A percentile compares a stretch with the other conserved stretches of the same genome.
Evolutionary conservation across 2,888 invertebrate species (phyloP).

Genomic region (Philereme transversata): DNA sequence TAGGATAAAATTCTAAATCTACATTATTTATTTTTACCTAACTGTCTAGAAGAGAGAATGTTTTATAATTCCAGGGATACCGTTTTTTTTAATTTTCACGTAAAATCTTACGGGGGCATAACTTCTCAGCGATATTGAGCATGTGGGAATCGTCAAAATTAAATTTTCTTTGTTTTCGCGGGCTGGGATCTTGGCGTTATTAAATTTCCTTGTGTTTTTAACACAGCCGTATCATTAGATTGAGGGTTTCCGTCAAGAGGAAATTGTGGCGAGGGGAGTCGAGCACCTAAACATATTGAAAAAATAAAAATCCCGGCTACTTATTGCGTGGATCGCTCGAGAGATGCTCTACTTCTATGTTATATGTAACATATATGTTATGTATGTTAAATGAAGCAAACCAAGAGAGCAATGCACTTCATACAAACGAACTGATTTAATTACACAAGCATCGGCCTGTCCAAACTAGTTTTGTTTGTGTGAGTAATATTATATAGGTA

Average conservation of each 20-base stretch:
- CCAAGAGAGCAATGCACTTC: no score
- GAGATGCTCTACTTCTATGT: constrained; percentile 57
- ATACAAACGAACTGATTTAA: no score
- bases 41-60: neutral
- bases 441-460: no score
- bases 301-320: constrained; percentile 82
- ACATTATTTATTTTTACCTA: neutral
- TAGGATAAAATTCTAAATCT: neutral
- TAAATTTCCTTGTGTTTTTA: constrained; percentile 85
- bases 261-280: constrained; percentile 81
- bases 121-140: constrained; percentile 78
- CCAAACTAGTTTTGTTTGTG: no score
- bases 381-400: no score
- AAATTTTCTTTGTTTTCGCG: constrained; percentile 82
- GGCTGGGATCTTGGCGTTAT: constrained; percentile 77
- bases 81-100: constrained; percentile 61
- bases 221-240: constrained; percentile 85
- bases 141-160: constrained; percentile 83
- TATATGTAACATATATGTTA: neutral
- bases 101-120: constrained; percentile 56
- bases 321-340: constrained; percentile 54
- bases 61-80: no score
- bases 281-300: constrained; percentile 82
- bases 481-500: no score
- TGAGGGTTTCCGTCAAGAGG: constrained; percentile 84